Evolutionary conservation across 2,888 invertebrate species (phyloP).

Genomic region (Oscheius sp.): DNA sequence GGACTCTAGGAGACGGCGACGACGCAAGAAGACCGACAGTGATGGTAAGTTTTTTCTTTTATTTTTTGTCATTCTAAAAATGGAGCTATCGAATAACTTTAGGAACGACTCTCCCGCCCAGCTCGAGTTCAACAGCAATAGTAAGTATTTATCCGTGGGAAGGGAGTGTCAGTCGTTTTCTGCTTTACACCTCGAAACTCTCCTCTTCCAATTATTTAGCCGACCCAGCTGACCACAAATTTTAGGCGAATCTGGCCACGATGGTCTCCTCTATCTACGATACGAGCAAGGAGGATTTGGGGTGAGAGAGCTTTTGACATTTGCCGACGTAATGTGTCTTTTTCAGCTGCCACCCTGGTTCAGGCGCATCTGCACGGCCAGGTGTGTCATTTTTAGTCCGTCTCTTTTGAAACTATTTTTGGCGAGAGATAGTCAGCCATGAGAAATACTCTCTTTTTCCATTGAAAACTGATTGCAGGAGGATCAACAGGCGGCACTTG

Average conservation of each 20-base stretch:
- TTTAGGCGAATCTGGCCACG: constrained; percentile 4
- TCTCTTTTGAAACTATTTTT: neutral
- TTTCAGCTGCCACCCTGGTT: constrained; percentile 22
- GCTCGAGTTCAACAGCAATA: neutral
- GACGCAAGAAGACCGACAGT: constrained; percentile 15
- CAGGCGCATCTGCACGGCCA: constrained; percentile 17
- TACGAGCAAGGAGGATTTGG: constrained; percentile 2
- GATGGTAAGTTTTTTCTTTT: neutral
- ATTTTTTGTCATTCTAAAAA: too few relatives aligned
- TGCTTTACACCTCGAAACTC: neutral
- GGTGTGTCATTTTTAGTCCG: constrained; percentile 1
- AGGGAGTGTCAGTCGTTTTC: neutral
- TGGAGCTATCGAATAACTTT: too few relatives aligned
- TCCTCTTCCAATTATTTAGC: neutral
- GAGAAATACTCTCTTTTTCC: neutral
- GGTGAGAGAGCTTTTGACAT: neutral
- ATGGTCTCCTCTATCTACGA: constrained; percentile 17
- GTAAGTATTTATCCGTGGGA: neutral
- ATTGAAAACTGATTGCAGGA: constrained; percentile 8
- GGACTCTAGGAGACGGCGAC: neutral
- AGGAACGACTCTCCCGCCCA: neutral
- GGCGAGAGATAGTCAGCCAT: neutral
- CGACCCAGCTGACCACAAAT: constrained; percentile 2
- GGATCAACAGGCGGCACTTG: constrained; percentile 1
- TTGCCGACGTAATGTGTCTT: constrained; percentile 9